A percentile compares a stretch with the other conserved stretches of the same genome.
These are phyloP conservation scores for Sericinus montela DNA, from an alignment of 2,888 invertebrate species.

Conservation along the genomic window DNA sequence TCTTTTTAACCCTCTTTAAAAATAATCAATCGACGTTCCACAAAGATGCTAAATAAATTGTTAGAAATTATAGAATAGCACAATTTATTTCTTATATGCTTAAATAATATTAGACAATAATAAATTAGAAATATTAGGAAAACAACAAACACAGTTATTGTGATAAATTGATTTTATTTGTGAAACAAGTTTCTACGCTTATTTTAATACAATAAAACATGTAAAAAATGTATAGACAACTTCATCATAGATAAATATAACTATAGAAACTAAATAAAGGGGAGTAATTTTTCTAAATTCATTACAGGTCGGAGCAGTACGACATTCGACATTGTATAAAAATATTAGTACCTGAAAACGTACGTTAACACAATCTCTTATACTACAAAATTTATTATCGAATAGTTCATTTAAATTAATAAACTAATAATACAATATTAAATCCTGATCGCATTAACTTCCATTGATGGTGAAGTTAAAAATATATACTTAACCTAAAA, in stretches of 20 bases:
- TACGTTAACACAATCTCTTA: neutral
- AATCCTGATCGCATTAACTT: neutral
- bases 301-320: neutral
- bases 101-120: too few relatives aligned
- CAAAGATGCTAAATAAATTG: too few relatives aligned
- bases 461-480: neutral
- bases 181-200: conserved; percentile 15
- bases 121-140: too few relatives aligned
- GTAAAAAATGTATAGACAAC: conserved; percentile 7
- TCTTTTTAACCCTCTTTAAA: too few relatives aligned
- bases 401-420: conserved; percentile 9
- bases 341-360: conserved; percentile 7
- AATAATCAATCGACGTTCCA: too few relatives aligned
- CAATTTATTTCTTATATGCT: too few relatives aligned
- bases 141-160: neutral
- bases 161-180: conserved; percentile 18
- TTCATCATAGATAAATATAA: conserved; percentile 9
- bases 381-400: neutral
- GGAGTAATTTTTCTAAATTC: neutral
- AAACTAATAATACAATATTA: conserved; percentile 5
- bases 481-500: conserved; percentile 3
- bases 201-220: conserved; percentile 5
- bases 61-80: too few relatives aligned
- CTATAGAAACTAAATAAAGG: conserved; percentile 10
- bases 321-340: conserved; percentile 8